Evolutionary conservation across 2,888 invertebrate species (phyloP), one percentile per base, ranked within the genome.

Genomic region (Augiades crinisus): DNA sequence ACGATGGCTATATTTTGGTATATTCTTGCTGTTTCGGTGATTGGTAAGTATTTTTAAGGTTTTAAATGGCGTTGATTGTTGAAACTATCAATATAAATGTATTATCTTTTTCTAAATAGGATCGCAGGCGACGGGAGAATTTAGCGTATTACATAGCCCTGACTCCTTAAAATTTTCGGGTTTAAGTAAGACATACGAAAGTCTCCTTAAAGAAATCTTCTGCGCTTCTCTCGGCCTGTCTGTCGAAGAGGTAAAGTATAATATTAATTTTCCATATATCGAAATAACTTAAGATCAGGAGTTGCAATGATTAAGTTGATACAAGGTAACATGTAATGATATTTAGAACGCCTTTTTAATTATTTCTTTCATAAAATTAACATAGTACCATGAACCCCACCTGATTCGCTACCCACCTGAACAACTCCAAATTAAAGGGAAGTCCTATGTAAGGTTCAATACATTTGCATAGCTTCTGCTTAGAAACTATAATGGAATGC

Each of bases 181-280:
- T 49, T 90, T 91, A 57, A 92, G 92, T 57, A 86, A 89, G 58
- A 72, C 94, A 7, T 90, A 91, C 51, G 92, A 94, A 66, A 93
- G 92, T 65, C 78, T 92, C 2, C 75, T 95, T 1, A 92, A 91
- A 67, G 95, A 96, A 75, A 91, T 95, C 4, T 92, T 93, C 58
- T 92, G 93, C n/a, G 93, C 94, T 51, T 81, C 92, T 44, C 83
- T 95, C 57, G 96, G 96, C 40, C 92, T 93, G 59, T 93, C 95
- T 7, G 92, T 93, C n/a, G 92, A 93, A 73, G 92, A 93, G 83
- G 93, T 93, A 81, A 55, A n/a, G n/a, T n/a, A n/a, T n/a, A n/a
- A n/a, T n/a, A n/a, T n/a, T n/a, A n/a, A n/a, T n/a, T n/a, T n/a
- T n/a, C n/a, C n/a, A n/a, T n/a, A n/a, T n/a, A n/a, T n/a, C n/a